A percentile compares a stretch with the other conserved stretches of the same genome.
These are phyloP conservation scores for Calliscelio sp. DNA, from an alignment of 2,888 invertebrate genomes.

Conservation along the genomic window DNA sequence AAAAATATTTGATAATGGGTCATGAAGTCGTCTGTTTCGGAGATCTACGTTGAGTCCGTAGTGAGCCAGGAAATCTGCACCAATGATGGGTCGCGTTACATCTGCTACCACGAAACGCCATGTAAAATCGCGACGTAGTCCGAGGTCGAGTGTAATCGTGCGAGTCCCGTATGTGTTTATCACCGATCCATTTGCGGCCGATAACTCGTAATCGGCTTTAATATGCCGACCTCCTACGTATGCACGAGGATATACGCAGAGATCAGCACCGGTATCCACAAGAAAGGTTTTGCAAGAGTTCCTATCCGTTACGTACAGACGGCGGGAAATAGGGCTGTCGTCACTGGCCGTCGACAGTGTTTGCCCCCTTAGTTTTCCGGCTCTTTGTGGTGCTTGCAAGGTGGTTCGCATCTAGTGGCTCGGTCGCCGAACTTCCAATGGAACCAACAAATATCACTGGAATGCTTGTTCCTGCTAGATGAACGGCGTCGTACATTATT, in stretches of 20 bases:
- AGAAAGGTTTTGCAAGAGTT: neutral
- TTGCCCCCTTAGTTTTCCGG: neutral
- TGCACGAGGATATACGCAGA: neutral
- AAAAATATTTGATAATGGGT: too few relatives aligned
- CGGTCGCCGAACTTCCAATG: neutral
- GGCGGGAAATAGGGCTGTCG: conserved; percentile 52
- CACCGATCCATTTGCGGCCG: neutral
- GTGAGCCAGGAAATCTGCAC: neutral
- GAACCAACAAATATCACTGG: neutral
- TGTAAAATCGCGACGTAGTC: conserved; percentile 67
- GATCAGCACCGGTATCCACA: neutral
- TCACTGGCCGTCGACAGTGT: neutral
- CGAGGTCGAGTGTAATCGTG: conserved; percentile 72
- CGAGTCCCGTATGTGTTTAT: neutral
- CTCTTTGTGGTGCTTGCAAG: neutral
- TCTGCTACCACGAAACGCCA: conserved; percentile 81
- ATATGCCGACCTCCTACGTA: neutral
- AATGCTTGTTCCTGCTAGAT: too few relatives aligned
- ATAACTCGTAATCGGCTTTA: neutral
- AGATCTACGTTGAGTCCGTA: neutral
- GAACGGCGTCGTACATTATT: too few relatives aligned
- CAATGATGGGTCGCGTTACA: conserved; percentile 62
- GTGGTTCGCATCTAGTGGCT: neutral
- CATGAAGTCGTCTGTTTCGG: neutral
- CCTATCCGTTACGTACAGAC: neutral